Evolutionary conservation across 2,113 vertebrate genomes (phyloP), one percentile per base, ranked within the genome.

Genomic region (Clarias batrachus): DNA sequence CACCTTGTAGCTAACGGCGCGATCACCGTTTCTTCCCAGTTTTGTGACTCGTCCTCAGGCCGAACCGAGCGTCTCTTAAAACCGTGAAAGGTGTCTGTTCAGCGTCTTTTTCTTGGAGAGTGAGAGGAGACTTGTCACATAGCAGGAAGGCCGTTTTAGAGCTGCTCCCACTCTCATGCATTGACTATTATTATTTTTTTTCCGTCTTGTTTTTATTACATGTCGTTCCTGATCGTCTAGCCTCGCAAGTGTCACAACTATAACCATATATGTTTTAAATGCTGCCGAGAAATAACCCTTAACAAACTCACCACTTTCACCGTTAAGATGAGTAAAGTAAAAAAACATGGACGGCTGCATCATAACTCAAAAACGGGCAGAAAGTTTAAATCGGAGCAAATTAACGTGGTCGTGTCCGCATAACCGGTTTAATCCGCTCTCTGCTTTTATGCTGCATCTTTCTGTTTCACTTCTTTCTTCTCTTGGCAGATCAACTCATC

Each of bases 161-260:
- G 92, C 91, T 92, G 90, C 92, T 93, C 90, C 90, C 92, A 91
- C 91, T 93, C 87, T 86, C 85, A 83, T 89, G 86, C 21, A 79
- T 87, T 33, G 83, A 1, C 79, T 82, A 33, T 33, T 33, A 33
- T 62, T n/a, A 33, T 70, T 63, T 52, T 86, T 80, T 84, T 82
- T 14, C 84, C 3, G 83, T 48, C 19, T 88, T 83, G 27, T 27
- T 90, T 80, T 90, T 91, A 84, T 84, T 85, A 5, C 4, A 73
- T 71, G n/a, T 66, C 82, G 5, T 30, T 78, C 59, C 79, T 25
- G 65, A 30, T 56, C 87, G 48, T 84, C 66, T 57, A 27, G 27
- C 88, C 65, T 87, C 85, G 85, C 79, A 86, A 85, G 79, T 82
- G 86, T 83, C 87, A 86, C 90, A 54, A 86, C 77, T 92, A 86